phyloP scores from a whole-genome alignment of 2,888 invertebrate species.

The Leucoptera coffeella region DNA sequence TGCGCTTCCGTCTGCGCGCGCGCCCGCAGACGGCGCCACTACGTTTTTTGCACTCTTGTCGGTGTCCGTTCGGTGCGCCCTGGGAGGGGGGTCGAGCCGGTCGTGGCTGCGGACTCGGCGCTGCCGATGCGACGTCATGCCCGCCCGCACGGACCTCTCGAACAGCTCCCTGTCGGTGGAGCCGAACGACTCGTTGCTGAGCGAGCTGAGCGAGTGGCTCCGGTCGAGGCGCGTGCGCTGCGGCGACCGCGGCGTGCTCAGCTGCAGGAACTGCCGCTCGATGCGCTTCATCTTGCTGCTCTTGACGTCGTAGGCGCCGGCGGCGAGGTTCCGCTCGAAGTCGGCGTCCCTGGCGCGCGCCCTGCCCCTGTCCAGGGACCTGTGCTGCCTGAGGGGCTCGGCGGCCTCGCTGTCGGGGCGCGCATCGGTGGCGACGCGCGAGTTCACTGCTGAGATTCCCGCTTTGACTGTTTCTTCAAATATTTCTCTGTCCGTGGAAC shows the following conservation, averaged over 20 bases:
- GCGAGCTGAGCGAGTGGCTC: constrained; percentile 25
- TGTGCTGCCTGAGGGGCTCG: constrained; percentile 13
- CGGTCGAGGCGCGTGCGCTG: constrained; percentile 14
- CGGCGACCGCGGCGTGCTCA: constrained; percentile 10
- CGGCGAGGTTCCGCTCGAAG: constrained; percentile 16
- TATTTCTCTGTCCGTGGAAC: constrained; percentile 61
- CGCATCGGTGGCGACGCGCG: constrained; percentile 4
- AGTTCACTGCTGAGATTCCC: constrained; percentile 58
- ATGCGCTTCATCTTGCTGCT: constrained; percentile 10
- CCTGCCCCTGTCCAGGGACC: constrained; percentile 18
- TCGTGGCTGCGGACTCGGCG: constrained; percentile 19
- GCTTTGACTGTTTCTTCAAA: constrained; percentile 75
- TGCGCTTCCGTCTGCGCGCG: constrained; percentile 38
- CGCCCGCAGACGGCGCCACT: constrained; percentile 63
- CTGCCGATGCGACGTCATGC: constrained; percentile 47
- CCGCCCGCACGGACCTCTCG: constrained; percentile 71
- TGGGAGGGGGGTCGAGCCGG: constrained; percentile 10
- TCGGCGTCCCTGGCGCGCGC: constrained; percentile 15
- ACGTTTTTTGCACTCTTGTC: constrained; percentile 62
- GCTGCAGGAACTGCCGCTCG: constrained; percentile 10
- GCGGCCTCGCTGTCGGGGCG: too few relatives aligned
- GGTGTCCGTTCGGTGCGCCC: constrained; percentile 9
- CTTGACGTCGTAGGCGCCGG: constrained; percentile 14
- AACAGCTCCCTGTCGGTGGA: constrained; percentile 51
- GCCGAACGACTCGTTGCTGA: constrained; percentile 24